Evolutionary conservation across 2,797 vertebrate species (phyloP).

Genomic region (Podarcis siculus): DNA sequence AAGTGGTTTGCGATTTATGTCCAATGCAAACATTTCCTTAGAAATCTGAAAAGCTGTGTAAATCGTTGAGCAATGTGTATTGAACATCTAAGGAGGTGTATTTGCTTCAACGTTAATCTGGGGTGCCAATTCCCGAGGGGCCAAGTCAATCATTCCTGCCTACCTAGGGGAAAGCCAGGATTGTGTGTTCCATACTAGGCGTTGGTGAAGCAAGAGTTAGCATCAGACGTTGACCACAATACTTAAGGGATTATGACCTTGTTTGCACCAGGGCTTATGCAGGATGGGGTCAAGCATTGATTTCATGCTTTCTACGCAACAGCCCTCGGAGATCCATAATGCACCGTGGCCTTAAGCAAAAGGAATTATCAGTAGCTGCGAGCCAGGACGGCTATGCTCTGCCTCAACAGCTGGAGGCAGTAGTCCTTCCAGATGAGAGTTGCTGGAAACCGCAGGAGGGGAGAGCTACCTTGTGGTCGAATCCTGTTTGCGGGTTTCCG

Average conservation of each 20-base stretch:
- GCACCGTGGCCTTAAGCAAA: too few relatives aligned
- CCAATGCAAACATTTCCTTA: slow-evolving; percentile 68
- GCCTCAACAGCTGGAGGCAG: too few relatives aligned
- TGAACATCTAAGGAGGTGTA: rapidly evolving
- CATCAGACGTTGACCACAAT: neutral
- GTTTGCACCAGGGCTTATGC: too few relatives aligned
- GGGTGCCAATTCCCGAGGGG: neutral
- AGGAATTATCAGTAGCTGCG: too few relatives aligned
- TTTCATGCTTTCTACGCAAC: neutral
- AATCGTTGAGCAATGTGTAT: slow-evolving; percentile 48
- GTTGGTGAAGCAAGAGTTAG: neutral
- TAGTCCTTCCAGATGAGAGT: too few relatives aligned
- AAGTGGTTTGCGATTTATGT: slow-evolving; percentile 55
- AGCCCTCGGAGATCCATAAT: neutral
- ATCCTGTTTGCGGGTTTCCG: too few relatives aligned
- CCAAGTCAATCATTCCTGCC: neutral
- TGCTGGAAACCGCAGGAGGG: too few relatives aligned
- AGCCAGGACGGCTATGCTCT: neutral
- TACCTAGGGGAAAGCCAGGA: neutral
- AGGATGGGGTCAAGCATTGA: too few relatives aligned
- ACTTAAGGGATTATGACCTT: neutral
- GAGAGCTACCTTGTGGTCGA: too few relatives aligned
- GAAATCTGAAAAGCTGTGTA: slow-evolving; percentile 53
- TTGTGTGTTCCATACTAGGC: neutral
- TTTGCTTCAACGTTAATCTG: neutral